Percentiles rank a stretch among this genome's conserved stretches.
These are phyloP conservation scores for Eristalis arbustorum DNA, from an alignment of 2,888 invertebrate species.

Conservation along the genomic window DNA sequence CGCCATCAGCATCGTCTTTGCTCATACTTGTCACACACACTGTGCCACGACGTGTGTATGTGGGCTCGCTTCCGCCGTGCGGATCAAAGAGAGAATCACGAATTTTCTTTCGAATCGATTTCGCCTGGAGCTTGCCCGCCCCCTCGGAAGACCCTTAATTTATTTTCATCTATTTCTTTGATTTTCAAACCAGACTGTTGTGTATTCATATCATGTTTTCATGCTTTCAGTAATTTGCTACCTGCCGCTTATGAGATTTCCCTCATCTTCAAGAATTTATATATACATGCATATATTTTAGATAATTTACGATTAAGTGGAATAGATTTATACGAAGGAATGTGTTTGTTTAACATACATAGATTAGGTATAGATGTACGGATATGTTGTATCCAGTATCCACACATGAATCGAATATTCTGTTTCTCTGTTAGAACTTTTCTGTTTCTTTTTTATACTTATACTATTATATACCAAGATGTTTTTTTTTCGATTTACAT, in stretches of 20 bases:
- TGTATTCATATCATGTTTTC: background rate
- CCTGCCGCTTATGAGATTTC: slow-evolving; percentile 56
- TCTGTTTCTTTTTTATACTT: slow-evolving; percentile 2
- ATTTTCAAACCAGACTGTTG: background rate
- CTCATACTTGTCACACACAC: background rate
- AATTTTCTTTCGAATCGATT: slow-evolving; percentile 33
- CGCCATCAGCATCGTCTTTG: background rate
- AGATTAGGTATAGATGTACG: background rate
- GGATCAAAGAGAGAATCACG: slow-evolving; percentile 53
- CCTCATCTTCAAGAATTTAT: slow-evolving; percentile 62
- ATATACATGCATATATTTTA: slow-evolving; percentile 40
- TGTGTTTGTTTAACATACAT: slow-evolving; percentile 48
- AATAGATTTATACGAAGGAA: slow-evolving; percentile 29
- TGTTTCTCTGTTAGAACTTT: slow-evolving; percentile 40
- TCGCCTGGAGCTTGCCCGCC: background rate
- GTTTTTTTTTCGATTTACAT: slow-evolving; percentile 24
- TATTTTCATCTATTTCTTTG: background rate
- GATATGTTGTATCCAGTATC: background rate
- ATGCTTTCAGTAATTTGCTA: slow-evolving; percentile 34
- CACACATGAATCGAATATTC: slow-evolving; percentile 23
- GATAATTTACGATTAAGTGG: slow-evolving; percentile 56
- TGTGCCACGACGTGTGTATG: background rate
- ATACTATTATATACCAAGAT: background rate
- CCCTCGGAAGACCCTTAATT: background rate
- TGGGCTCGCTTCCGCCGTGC: background rate